Base-by-base conservation (phyloP, 2,797 vertebrate species). In the Thunnus albacares region DNA sequence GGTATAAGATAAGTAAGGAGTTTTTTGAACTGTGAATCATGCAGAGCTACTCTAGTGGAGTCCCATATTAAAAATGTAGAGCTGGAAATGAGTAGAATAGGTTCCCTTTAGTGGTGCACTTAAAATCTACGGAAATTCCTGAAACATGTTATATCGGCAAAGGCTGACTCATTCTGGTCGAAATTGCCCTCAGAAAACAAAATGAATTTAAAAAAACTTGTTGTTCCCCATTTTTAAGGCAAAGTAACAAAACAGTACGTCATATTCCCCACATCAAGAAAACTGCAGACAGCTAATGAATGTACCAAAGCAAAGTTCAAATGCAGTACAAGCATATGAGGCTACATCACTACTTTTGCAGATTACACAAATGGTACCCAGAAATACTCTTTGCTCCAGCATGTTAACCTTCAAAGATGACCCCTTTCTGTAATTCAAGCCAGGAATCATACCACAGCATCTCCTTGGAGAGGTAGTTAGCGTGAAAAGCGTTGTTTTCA, bases 401-500 rank as follows among this genome's bases (percentile, higher is more conserved):
- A 65, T 71, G 81, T 77, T 61, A 75, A 85, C 84, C 69, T 79
- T 83, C 63, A 86, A 15, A 75, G 74, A 66, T 35, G 70, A 86
- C 75, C 85, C 55, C 57, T 61, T 35, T 74, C 64, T 84, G 84
- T 86, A 92, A 93, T 71, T 80, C 66, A 82, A 91, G 65, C 79
- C 65, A 30, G 62, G 77, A 81, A 66, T 86, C 79, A 28, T 81
- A 82, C 89, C 87, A 52, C 83, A 84, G 89, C 83, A 84, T 87
- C 87, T 88, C 77, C 79, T 77, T n/a, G 62, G 47, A 90, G 90
- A 90, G 84, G 69, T 73, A 41, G 71, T 33, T 78, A 81, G 81
- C 78, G 58, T 75, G 86, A 82, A 81, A 77, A 86, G 79, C 76
- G 11, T 67, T 90, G 93, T 94, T 90, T 87, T 75, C n/a, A 62